Conservation (phyloP, 1,140 invertebrate genomes). For the Euschistus heros region DNA sequence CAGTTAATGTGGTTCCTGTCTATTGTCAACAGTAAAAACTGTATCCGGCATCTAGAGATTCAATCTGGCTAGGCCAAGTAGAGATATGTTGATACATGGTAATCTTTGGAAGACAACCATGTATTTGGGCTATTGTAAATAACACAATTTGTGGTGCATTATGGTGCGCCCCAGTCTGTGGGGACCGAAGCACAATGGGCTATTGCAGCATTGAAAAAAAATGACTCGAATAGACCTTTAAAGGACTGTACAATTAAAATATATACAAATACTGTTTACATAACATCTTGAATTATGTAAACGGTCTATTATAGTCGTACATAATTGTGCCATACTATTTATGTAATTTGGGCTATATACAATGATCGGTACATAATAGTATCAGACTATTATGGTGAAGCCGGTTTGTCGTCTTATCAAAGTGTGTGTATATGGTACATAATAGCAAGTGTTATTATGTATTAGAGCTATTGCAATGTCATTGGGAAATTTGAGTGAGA, state of each 20-base stretch:
- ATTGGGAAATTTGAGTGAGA: slow-evolving; percentile 24
- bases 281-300: slow-evolving; percentile 1
- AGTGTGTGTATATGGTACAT: slow-evolving; percentile 14
- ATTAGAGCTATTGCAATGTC: slow-evolving; percentile 27
- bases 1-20: slow-evolving; percentile 11
- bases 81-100: slow-evolving; percentile 5
- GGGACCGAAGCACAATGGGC: slow-evolving; percentile 26
- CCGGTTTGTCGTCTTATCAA: slow-evolving; percentile 14
- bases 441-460: slow-evolving; percentile 5
- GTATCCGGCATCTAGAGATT: slow-evolving; percentile 24
- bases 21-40: slow-evolving; percentile 18
- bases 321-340: slow-evolving; percentile 32
- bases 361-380: slow-evolving; percentile 28
- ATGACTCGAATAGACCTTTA: slow-evolving; percentile 23
- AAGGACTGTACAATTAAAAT: slow-evolving; percentile 20
- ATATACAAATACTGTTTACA: slow-evolving; percentile 20
- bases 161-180: slow-evolving; percentile 24
- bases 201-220: slow-evolving; percentile 26
- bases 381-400: slow-evolving; percentile 25
- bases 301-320: slow-evolving; percentile 24
- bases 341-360: slow-evolving; percentile 27
- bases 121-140: slow-evolving; percentile 30
- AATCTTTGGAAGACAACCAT: background rate
- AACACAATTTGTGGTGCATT: slow-evolving; percentile 19
- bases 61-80: slow-evolving; percentile 10